A percentile compares a stretch with the other conserved stretches of the same genome.
These are phyloP conservation scores for Empis stercorea DNA, from an alignment of 2,888 invertebrate genomes.

Conservation along the genomic window DNA sequence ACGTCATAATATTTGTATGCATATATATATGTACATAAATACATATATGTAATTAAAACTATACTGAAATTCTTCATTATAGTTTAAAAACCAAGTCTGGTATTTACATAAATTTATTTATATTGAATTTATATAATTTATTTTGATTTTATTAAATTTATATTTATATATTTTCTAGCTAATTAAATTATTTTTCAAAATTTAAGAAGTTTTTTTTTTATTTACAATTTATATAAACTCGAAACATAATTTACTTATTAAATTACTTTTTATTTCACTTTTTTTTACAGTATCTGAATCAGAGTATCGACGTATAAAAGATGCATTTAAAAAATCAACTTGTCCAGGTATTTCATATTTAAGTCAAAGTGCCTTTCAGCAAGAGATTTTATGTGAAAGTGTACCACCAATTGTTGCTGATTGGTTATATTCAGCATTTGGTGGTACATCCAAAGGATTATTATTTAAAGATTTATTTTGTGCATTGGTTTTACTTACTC, in stretches of 20 bases:
- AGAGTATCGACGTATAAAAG: constrained; percentile 70
- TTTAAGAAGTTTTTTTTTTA: neutral
- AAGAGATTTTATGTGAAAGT: constrained; percentile 76
- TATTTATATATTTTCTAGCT: too few species aligned
- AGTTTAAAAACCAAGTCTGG: too few species aligned
- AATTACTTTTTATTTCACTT: neutral
- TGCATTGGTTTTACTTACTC: constrained; percentile 73
- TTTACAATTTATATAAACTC: too few species aligned
- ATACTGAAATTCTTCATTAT: too few species aligned
- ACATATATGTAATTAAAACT: too few species aligned
- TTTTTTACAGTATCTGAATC: constrained; percentile 58
- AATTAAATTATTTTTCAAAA: too few species aligned
- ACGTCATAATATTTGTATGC: too few species aligned
- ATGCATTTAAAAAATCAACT: constrained; percentile 76
- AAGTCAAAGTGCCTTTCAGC: constrained; percentile 63
- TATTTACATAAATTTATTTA: too few species aligned
- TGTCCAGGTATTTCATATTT: constrained; percentile 53
- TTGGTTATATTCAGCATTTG: constrained; percentile 61
- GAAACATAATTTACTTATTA: too few species aligned
- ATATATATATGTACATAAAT: too few species aligned
- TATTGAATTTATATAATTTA: too few species aligned
- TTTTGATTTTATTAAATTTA: too few species aligned
- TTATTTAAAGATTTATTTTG: constrained; percentile 71
- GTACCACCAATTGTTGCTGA: constrained; percentile 72
- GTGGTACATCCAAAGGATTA: constrained; percentile 70